These are phyloP conservation scores for Mormyrus lacerda DNA, from an alignment of 2,113 vertebrate species.

Conservation along the genomic window DNA sequence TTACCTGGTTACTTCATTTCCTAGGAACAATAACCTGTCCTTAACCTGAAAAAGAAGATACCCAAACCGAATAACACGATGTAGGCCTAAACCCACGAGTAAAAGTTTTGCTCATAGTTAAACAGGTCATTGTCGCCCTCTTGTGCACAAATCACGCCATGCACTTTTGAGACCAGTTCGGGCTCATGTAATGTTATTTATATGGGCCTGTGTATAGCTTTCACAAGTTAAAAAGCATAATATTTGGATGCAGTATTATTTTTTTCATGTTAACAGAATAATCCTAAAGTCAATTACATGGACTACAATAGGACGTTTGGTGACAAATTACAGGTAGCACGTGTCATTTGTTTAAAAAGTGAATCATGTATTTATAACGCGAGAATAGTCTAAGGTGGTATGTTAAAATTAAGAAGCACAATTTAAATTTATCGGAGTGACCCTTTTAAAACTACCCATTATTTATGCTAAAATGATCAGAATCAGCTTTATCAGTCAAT, in stretches of 20 bases:
- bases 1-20: not conserved
- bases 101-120: not conserved
- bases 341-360: not conserved
- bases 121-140: not conserved
- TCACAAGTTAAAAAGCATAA: not conserved
- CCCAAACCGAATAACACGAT: not conserved
- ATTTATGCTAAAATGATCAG: not conserved
- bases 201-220: not conserved
- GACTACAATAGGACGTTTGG: not conserved
- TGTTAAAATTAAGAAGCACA: not conserved
- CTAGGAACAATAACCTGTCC: not conserved
- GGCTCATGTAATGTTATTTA: not conserved
- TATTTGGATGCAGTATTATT: not conserved
- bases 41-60: not conserved
- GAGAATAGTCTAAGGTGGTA: not conserved
- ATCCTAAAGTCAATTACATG: not conserved
- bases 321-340: not conserved
- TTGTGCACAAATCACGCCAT: not conserved
- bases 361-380: not conserved
- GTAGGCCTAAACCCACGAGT: not conserved
- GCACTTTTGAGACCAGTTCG: not conserved
- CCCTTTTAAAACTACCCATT: not conserved
- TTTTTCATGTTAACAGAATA: not conserved
- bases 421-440: not conserved
- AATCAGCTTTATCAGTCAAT: not conserved